These are phyloP conservation scores for Neotragus moschatus DNA, from an alignment of 2,113 vertebrate genomes.

Conservation along the genomic window DNA sequence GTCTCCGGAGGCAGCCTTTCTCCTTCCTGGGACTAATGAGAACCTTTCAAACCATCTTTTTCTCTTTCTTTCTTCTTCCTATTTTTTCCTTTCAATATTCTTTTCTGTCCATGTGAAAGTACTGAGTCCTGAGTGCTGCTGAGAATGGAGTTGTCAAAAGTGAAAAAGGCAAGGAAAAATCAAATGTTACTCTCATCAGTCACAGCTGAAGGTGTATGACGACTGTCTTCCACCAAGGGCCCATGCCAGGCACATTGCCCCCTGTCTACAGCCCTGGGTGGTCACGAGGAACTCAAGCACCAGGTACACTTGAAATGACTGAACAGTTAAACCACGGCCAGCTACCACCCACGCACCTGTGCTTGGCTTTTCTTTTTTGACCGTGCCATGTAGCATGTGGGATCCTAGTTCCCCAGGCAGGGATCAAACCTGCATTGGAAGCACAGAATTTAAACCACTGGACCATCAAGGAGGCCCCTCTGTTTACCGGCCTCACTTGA, in stretches of 20 bases:
- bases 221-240: background rate
- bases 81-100: background rate
- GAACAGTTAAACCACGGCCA: conserved; percentile 40
- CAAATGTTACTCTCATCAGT: background rate
- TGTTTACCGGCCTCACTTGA: conserved; percentile 43
- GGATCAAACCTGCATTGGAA: background rate
- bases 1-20: conserved; percentile 23
- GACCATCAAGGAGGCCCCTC: background rate
- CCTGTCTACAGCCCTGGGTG: background rate
- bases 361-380: background rate
- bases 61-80: background rate
- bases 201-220: background rate
- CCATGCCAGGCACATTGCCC: conserved; percentile 56
- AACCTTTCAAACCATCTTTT: conserved; percentile 63
- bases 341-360: conserved; percentile 63
- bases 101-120: conserved; percentile 56
- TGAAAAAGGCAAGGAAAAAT: background rate
- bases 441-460: background rate
- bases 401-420: background rate
- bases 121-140: conserved; percentile 33
- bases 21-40: conserved; percentile 66
- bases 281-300: background rate
- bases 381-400: background rate
- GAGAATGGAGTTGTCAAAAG: conserved; percentile 37
- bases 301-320: conserved; percentile 61